phyloP scores from a whole-genome alignment of 2,797 vertebrate species.

The Spinibarbus caldwelli region DNA sequence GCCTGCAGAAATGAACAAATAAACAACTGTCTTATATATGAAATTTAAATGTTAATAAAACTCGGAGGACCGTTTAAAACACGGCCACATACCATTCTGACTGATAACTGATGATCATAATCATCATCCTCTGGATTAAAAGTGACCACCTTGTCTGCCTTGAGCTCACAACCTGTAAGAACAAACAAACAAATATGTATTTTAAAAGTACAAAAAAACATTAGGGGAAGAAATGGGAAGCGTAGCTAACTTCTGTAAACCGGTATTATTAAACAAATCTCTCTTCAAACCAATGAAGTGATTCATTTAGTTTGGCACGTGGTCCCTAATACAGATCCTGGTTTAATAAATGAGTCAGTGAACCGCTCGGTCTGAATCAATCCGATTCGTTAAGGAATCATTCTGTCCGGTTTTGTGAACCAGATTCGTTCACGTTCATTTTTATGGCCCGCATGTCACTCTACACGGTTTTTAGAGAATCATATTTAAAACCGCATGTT shows the following conservation, averaged over 20 bases:
- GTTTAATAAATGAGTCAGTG: not conserved
- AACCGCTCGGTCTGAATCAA: not conserved
- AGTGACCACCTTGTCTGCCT: slow-evolving; percentile 87
- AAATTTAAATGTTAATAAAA: not conserved
- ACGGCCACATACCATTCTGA: slow-evolving; percentile 85
- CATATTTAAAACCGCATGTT: not conserved
- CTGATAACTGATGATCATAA: slow-evolving; percentile 91
- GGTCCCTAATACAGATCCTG: not conserved
- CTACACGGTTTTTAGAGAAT: not conserved
- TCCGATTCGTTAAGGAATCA: not conserved
- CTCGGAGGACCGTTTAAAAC: not conserved
- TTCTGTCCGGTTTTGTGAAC: accelerated
- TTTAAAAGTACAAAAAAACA: not conserved
- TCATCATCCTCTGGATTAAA: slow-evolving; percentile 95
- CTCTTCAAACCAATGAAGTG: not conserved
- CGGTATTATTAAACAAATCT: accelerated
- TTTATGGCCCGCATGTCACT: accelerated
- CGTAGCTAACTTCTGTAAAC: not conserved
- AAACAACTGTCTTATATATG: not conserved
- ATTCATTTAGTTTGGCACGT: not conserved
- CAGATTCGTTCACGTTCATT: too few species aligned
- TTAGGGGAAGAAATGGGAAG: not conserved
- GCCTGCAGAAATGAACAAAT: slow-evolving; percentile 74
- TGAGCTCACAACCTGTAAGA: slow-evolving; percentile 87
- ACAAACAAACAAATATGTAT: not conserved